Percentiles rank a stretch among this genome's conserved stretches.
Conservation (phyloP, 2,888 invertebrate species). For the Hypselothyrea guttata region DNA sequence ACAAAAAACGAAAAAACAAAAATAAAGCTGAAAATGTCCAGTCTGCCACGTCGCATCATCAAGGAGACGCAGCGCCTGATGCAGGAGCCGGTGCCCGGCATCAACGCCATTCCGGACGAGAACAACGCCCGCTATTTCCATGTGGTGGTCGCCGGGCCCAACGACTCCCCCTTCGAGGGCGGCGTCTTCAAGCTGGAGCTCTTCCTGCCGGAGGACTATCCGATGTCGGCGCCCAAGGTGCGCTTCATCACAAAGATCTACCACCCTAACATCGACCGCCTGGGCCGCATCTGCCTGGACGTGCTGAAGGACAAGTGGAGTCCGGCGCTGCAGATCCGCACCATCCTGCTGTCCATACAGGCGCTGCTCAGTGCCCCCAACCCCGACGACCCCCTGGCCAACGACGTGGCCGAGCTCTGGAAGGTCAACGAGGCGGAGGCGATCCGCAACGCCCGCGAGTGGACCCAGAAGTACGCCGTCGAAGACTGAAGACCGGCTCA, state of each 20-base stretch:
- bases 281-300: slow-evolving; percentile 98
- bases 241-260: slow-evolving; percentile 99
- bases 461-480: slow-evolving; percentile 93
- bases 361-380: slow-evolving; percentile 98
- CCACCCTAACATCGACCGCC: slow-evolving; percentile 99
- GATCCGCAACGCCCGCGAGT: slow-evolving; percentile 95
- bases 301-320: slow-evolving; percentile 99
- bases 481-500: slow-evolving; percentile 44
- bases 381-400: slow-evolving; percentile 98
- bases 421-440: slow-evolving; percentile 98
- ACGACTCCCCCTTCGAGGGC: slow-evolving; percentile 98
- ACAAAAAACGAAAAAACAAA: slow-evolving; percentile 10
- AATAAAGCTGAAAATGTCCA: slow-evolving; percentile 83
- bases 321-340: slow-evolving; percentile 98
- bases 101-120: slow-evolving; percentile 96
- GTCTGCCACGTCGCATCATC: slow-evolving; percentile 86
- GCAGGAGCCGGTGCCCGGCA: slow-evolving; percentile 92
- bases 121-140: slow-evolving; percentile 98
- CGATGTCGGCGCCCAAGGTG: slow-evolving; percentile 99
- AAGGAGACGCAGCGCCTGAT: slow-evolving; percentile 96
- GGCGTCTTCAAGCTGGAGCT: slow-evolving; percentile 98
- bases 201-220: slow-evolving; percentile 99
- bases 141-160: slow-evolving; percentile 95
- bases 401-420: slow-evolving; percentile 99
- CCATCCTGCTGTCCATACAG: slow-evolving; percentile 97